Evolutionary conservation across 2,888 invertebrate species (phyloP), one percentile per base, ranked within the genome.

Genomic region (Scaptodrosophila latifasciaeformis): DNA sequence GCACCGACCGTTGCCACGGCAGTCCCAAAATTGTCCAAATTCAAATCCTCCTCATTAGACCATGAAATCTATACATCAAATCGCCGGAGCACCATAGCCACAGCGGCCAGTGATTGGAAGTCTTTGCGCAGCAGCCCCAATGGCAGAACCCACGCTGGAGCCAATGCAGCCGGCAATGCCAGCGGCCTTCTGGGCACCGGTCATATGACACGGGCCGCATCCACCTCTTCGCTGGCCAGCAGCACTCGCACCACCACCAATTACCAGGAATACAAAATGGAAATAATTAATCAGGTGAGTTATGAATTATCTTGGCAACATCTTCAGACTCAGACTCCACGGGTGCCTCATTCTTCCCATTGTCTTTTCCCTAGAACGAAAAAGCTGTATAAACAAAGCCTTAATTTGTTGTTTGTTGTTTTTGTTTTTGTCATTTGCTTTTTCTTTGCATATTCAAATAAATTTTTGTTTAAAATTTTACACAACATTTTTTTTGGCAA

Each of bases 261-360:
- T 76, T 83, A 82, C 69, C 82, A 83, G 68, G 83, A 84, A 64
- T 82, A 82, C 70, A 86, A 86, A 77, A 79, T 82, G 71, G 85
- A 86, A 67, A 81, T 86, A 55, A 84, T 86, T 55, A 84, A 84
- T 72, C 86, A 86, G 83, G 86, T 85, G 69, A 74, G 72, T 55
- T 39, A 3, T 58, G n/a, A n/a, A n/a, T n/a, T n/a, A n/a, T n/a
- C n/a, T n/a, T n/a, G n/a, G n/a, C n/a, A n/a, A n/a, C n/a, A n/a
- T n/a, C n/a, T n/a, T n/a, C n/a, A n/a, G n/a, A n/a, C n/a, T n/a
- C n/a, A n/a, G n/a, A n/a, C n/a, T n/a, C n/a, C n/a, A n/a, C n/a
- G n/a, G n/a, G 44, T 57, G 40, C 31, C 40, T 48, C 39, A 40
- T 49, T 40, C 31, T 44, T 50, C 21, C n/a, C n/a, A 24, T 24